Evolutionary conservation across 2,888 invertebrate species (phyloP), one percentile per base, ranked within the genome.

Genomic region (Dicyrtoma fusca): DNA sequence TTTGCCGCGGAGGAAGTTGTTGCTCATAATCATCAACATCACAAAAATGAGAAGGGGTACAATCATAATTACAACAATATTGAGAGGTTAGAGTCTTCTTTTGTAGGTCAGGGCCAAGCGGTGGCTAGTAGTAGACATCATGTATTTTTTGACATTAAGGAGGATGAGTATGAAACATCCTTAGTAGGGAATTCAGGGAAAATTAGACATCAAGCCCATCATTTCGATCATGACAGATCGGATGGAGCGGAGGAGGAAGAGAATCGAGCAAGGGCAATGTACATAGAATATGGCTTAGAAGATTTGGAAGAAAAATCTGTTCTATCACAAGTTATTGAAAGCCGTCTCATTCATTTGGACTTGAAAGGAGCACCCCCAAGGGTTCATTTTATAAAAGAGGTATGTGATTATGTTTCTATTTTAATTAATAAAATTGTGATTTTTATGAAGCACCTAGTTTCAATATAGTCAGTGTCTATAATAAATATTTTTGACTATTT

Each of bases 311-410:
- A 77, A 69, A 72, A 71, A 45, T 75, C 75, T 10, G 68, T 75
- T 34, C 76, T 76, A 47, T 76, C 78, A 1, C 76, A 72, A 45
- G 72, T 78, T 10, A 71, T 78, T 45, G 65, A 74, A 21, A 71
- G 86, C 57, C 84, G 89, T 45, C 82, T 91, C 74, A 88, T 92
- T 70, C 91, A 92, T 83, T 84, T 92, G 77, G 91, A 92, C 83
- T 82, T 92, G 72, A 92, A 92, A 84, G 90, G 91, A 61, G 90
- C 90, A 42, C 90, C 91, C 5, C 89, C 90, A 49, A 88, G 87
- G 82, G 83, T 89, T 6, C 83, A 83, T 63, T 88, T 86, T 81
- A 85, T 88, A 63, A 86, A 88, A 83, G 87, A 88, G 57, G 79
- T 79, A 68, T 70, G 72, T 53, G n/a, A 21, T 14, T 62, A 21